Base-by-base conservation (phyloP, 2,797 vertebrate species). In the Falco naumanni region DNA sequence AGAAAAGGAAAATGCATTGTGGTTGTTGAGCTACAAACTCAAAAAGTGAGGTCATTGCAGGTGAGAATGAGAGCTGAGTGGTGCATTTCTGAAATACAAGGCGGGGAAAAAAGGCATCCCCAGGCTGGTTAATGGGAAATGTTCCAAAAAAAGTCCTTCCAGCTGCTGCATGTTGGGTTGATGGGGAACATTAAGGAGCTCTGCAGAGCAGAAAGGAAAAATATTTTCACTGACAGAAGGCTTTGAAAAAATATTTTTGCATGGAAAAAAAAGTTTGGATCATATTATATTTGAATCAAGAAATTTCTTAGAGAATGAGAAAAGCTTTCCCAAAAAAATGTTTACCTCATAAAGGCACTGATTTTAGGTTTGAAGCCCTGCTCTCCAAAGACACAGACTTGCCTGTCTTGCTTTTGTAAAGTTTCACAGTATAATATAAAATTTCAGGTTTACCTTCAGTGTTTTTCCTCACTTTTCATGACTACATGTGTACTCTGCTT, bases 91-190 rank as follows among this genome's bases (percentile, higher is more conserved):
- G 10, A 86, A 65, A 61, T n/a, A 50, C 8, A n/a, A 7, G 6
- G 8, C 7, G 41, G 41, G 13, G 41, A 15, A 16, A 26, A 47
- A n/a, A 31, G 16, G 0, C 8, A 47, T n/a, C 39, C 17, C 24
- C n/a, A 59, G n/a, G 22, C 4, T 47, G 65, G 10, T 11, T 34
- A 51, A n/a, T 72, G 17, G 13, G 24, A 72, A 86, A 54, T 31
- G 7, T 47, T 84, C 13, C n/a, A 25, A 50, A 56, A 57, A 2
- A 50, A 71, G 3, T 47, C 6, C 11, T 51, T 54, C 69, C 15
- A 33, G 14, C 8, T 70, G 51, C 6, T 71, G 6, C 2, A 0
- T 7, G 1, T 37, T 68, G 26, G 1, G 1, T 16, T 75, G 16
- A 13, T 78, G 10, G 19, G 7, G 21, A 84, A 41, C 6, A 5